These are phyloP conservation scores for Tuberolachnus salignus DNA, from an alignment of 2,888 invertebrate species.

Conservation along the genomic window DNA sequence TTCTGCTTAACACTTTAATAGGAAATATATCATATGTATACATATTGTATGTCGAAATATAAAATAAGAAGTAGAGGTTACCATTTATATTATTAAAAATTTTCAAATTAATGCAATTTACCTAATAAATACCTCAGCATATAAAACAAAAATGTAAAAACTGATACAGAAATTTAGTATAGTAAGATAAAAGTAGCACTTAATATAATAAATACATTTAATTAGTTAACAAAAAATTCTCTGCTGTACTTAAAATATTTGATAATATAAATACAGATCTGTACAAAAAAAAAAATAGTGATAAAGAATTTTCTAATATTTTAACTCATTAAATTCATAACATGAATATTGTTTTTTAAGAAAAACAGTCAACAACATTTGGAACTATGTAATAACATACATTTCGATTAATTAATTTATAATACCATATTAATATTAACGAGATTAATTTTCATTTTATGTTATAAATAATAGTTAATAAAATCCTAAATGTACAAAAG, in stretches of 20 bases:
- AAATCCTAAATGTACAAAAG: conserved; percentile 35
- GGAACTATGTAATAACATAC: conserved; percentile 47
- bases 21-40: too few species aligned
- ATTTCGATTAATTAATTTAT: conserved; percentile 43
- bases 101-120: too few species aligned
- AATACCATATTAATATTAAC: conserved; percentile 49
- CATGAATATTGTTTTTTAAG: conserved; percentile 39
- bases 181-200: too few species aligned
- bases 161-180: too few species aligned
- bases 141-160: too few species aligned
- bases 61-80: too few species aligned
- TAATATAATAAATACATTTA: neutral
- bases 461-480: conserved; percentile 20
- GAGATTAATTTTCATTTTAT: conserved; percentile 32
- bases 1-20: too few species aligned
- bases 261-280: conserved; percentile 41
- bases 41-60: too few species aligned
- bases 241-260: conserved; percentile 27
- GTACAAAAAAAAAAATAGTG: conserved; percentile 28
- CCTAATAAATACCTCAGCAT: too few species aligned
- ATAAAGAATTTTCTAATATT: conserved; percentile 43
- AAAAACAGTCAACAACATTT: conserved; percentile 49
- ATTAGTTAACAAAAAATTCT: conserved; percentile 35
- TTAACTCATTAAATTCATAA: conserved; percentile 38
- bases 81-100: too few species aligned